These are phyloP conservation scores for Hiodon alosoides DNA, from an alignment of 2,113 vertebrate genomes.

Conservation along the genomic window DNA sequence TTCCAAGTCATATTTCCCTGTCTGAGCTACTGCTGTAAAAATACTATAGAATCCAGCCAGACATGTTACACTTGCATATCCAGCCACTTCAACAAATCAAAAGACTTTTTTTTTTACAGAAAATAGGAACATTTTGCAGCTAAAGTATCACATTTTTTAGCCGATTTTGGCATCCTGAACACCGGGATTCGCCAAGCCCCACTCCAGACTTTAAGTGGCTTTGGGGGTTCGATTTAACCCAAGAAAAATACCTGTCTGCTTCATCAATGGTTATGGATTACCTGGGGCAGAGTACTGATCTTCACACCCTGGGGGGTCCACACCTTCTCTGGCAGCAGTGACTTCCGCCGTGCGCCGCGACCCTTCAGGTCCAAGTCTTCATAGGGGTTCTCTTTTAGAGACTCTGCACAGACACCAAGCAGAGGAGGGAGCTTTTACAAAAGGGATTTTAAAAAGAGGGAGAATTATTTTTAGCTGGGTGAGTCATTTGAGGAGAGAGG, in stretches of 20 bases:
- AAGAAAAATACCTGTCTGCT: slow-evolving; percentile 20
- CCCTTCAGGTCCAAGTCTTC: slow-evolving; percentile 95
- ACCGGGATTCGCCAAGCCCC: slow-evolving; percentile 8
- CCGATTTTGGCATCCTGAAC: not conserved
- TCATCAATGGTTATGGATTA: slow-evolving; percentile 48
- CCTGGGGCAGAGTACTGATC: slow-evolving; percentile 80
- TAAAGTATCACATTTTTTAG: not conserved
- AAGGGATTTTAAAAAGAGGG: not conserved
- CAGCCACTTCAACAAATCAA: not conserved
- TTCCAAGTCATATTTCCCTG: not conserved
- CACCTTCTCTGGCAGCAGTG: slow-evolving; percentile 77
- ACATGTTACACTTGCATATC: not conserved
- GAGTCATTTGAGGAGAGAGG: not conserved
- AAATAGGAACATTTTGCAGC: not conserved
- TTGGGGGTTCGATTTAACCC: slow-evolving; percentile 11
- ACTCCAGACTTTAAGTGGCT: not conserved
- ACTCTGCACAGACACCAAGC: slow-evolving; percentile 63
- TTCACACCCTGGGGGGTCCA: slow-evolving; percentile 83
- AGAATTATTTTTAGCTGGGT: not conserved
- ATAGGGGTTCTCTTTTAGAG: slow-evolving; percentile 93
- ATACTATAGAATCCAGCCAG: not conserved
- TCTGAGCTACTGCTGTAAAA: not conserved
- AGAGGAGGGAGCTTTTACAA: slow-evolving; percentile 22
- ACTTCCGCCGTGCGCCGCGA: slow-evolving; percentile 74
- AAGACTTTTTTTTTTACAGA: not conserved